Evolutionary conservation across 2,888 invertebrate genomes (phyloP), one percentile per base, ranked within the genome.

Genomic region (Temnothorax unifasciatus): DNA sequence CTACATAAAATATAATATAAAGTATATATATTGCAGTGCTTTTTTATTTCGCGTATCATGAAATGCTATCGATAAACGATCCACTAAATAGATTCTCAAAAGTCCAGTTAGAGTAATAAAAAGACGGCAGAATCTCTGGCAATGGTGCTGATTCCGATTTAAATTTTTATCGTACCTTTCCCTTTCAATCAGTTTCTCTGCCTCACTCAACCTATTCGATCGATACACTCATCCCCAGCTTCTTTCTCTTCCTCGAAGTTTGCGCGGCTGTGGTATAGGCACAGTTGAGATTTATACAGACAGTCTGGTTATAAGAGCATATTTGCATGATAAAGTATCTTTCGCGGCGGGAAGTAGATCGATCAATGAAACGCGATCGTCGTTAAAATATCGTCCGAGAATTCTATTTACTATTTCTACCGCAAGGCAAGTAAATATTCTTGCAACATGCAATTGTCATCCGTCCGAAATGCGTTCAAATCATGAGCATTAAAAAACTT

Each of bases 241-340:
- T 47, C 52, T 61, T 76, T 34, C n/a, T 41, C 47, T 73, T 57
- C 15, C 38, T 63, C 66, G 44, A 83, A 85, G 75, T 83, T 79
- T 34, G 50, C 52, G 66, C 52, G 50, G 61, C 34, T 34, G 29
- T 57, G 54, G 3, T 18, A 38, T 61, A 79, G 64, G 44, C 68
- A 29, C 50, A 77, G 86, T 88, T 85, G 82, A 86, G 82, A 86
- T 89, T 90, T 86, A 84, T 75, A 82, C 73, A 64, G 77, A 61
- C 61, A 15, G 47, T 54, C 52, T 74, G 75, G 79, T 87, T 87
- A 77, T 85, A 85, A 84, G 68, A 74, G 50, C 59, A 84, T 83
- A 90, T 90, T 86, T 90, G 75, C 90, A 90, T 89, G 88, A 90
- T 85, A 91, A 91, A 90, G 85, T 85, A 64, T 83, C 82, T 64